Conservation (phyloP, 1,140 invertebrate species). For the Drosophila sturtevanti region DNA sequence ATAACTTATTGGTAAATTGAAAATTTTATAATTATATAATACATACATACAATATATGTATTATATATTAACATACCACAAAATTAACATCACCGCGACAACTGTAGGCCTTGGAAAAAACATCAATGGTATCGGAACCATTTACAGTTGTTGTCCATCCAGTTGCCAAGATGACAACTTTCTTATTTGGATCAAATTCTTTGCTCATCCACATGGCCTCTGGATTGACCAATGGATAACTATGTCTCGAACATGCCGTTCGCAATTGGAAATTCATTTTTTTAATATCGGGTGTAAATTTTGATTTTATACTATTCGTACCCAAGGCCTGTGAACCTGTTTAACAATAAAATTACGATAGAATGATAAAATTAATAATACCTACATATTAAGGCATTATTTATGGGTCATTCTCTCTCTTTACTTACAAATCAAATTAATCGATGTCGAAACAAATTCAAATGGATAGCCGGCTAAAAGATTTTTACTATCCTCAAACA, state of each 20-base stretch:
- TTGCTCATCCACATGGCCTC: conserved; percentile 64
- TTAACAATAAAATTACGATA: not conserved
- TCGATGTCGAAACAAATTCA: conserved; percentile 62
- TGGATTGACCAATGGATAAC: conserved; percentile 50
- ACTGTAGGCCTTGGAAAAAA: conserved; percentile 64
- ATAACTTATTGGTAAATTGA: not conserved
- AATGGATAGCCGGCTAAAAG: conserved; percentile 75
- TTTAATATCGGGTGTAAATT: conserved; percentile 61
- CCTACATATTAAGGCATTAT: no score
- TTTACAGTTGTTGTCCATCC: conserved; percentile 79
- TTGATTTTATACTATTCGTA: conserved; percentile 59
- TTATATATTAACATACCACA: conserved; percentile 72
- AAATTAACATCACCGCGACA: conserved; percentile 78
- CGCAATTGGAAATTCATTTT: conserved; percentile 70
- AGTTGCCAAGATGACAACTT: conserved; percentile 74
- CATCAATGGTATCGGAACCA: conserved; percentile 64
- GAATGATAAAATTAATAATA: no score
- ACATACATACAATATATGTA: no score
- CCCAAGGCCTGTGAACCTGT: conserved; percentile 74
- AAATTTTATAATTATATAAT: not conserved
- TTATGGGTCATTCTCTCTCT: not conserved
- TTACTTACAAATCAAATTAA: conserved; percentile 73
- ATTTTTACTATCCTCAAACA: conserved; percentile 70
- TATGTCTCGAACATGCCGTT: conserved; percentile 46
- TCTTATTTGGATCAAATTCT: conserved; percentile 64